Conservation (phyloP, 2,797 vertebrate species). For the Epinephelus coioides region DNA sequence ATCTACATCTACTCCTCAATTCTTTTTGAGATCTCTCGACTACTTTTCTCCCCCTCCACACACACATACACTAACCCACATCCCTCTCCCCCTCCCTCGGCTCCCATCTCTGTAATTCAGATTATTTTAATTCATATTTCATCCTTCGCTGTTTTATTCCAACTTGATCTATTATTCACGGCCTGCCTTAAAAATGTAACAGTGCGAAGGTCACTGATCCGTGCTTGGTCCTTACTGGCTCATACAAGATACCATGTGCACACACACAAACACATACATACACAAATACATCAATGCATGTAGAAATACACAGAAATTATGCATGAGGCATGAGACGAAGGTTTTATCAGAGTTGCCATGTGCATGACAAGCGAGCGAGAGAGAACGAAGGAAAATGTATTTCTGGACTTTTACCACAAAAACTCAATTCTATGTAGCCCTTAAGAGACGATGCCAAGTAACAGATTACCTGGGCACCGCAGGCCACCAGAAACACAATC, state of each 20-base stretch:
- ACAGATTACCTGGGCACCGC: not conserved
- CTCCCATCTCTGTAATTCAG: conserved; percentile 59
- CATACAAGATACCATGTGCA: conserved; percentile 7
- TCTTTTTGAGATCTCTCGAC: conserved; percentile 57
- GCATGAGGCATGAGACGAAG: conserved; percentile 28
- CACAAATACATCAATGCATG: conserved; percentile 29
- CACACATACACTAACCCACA: not conserved
- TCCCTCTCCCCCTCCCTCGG: not conserved
- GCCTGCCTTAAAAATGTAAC: conserved; percentile 75
- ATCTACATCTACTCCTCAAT: conserved; percentile 49
- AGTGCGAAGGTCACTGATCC: conserved; percentile 75
- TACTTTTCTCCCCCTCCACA: not conserved
- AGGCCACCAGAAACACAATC: not conserved
- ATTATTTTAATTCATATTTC: conserved; percentile 79
- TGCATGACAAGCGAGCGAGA: not conserved
- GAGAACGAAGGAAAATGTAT: not conserved
- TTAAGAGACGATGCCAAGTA: not conserved
- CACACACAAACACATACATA: not conserved
- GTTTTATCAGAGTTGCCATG: conserved; percentile 27
- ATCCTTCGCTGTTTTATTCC: conserved; percentile 71
- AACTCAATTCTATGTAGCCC: not conserved
- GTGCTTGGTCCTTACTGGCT: conserved; percentile 31
- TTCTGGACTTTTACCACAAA: not conserved
- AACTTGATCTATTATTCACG: conserved; percentile 78
- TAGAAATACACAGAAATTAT: conserved; percentile 46